Percentiles rank a stretch among this genome's conserved stretches.
phyloP scores from a whole-genome alignment of 1,140 invertebrate species.

The Drosophila murphyi region DNA sequence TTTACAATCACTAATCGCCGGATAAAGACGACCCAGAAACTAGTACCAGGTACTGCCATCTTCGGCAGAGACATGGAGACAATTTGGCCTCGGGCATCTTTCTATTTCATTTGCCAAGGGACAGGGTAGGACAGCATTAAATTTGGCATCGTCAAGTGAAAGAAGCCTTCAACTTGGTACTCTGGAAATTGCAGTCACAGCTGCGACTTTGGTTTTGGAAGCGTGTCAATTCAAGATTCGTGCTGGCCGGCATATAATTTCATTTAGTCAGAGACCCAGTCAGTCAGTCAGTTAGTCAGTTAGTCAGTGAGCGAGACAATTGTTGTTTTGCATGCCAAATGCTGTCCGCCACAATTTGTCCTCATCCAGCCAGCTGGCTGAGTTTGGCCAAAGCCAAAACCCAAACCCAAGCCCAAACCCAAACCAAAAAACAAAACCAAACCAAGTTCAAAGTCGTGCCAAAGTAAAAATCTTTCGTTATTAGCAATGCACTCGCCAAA shows the following conservation, averaged over 20 bases:
- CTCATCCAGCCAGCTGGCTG: constrained; percentile 38
- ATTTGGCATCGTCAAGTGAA: constrained; percentile 41
- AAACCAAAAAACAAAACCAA: constrained; percentile 36
- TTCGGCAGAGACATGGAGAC: constrained; percentile 5
- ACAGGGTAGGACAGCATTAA: constrained; percentile 8
- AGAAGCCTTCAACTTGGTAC: constrained; percentile 43
- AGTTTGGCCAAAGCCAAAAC: constrained; percentile 27
- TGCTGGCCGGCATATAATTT: constrained; percentile 69
- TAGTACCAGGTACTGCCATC: constrained; percentile 6
- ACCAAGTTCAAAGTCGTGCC: constrained; percentile 80
- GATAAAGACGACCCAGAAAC: constrained; percentile 43
- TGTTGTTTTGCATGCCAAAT: constrained; percentile 77
- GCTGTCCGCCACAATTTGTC: constrained; percentile 69
- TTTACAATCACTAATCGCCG: constrained; percentile 44
- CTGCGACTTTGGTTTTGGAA: constrained; percentile 12
- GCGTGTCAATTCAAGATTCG: constrained; percentile 66
- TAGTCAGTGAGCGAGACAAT: constrained; percentile 21
- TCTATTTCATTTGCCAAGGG: constrained; percentile 54
- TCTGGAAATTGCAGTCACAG: constrained; percentile 31
- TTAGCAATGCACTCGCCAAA: constrained; percentile 44
- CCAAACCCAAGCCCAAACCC: background rate
- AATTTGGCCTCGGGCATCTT: constrained; percentile 28
- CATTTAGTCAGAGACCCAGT: constrained; percentile 53
- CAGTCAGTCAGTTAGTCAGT: constrained; percentile 9
- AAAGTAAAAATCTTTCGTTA: constrained; percentile 59